Base-by-base conservation (phyloP, 2,113 vertebrate species). In the Silurus meridionalis region DNA sequence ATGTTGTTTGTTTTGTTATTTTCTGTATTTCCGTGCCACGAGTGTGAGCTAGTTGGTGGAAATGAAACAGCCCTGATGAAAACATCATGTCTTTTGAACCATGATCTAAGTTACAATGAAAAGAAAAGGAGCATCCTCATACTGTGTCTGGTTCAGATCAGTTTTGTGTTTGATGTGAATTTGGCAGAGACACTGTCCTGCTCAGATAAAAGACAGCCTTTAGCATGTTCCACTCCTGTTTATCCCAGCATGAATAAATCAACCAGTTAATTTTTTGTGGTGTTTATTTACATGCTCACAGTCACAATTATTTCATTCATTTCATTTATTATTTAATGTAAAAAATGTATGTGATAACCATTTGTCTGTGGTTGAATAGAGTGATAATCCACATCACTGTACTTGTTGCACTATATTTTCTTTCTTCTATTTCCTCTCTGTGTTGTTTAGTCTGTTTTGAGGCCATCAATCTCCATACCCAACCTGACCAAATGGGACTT, bases 401-500 rank as follows among this genome's bases (percentile, higher is more conserved):
- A 37, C 37, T 37, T 37, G 37, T 37, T 37, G 37, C 46, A 1
- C 15, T 72, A 25, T 37, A 11, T 14, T 4, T 28, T 21, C 13
- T 21, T 57, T 69, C 19, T 23, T 86, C 25, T 82, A 4, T 37
- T 37, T n/a, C 23, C 17, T 89, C 85, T 84, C 61, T 92, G 55
- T 91, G 84, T 94, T 89, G 61, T 90, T 58, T 80, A 96, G 95
- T 88, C 95, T 91, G 95, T 96, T 81, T 92, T 99, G 91, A 99
- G 97, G 92, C 97, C 97, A 46, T 96, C 92, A 50, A 93, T 97
- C 87, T 94, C 93, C 89, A 94, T 98, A 89, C 96, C 97, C 91
- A 96, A 94, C 92, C 95, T 99, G 90, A 97, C 91, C 61, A 98
- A 96, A 87, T 99, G 98, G 98, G 97, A 99, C 93, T 98, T 97